These are phyloP conservation scores for Serripes groenlandicus DNA, from an alignment of 2,888 invertebrate species.

Conservation along the genomic window DNA sequence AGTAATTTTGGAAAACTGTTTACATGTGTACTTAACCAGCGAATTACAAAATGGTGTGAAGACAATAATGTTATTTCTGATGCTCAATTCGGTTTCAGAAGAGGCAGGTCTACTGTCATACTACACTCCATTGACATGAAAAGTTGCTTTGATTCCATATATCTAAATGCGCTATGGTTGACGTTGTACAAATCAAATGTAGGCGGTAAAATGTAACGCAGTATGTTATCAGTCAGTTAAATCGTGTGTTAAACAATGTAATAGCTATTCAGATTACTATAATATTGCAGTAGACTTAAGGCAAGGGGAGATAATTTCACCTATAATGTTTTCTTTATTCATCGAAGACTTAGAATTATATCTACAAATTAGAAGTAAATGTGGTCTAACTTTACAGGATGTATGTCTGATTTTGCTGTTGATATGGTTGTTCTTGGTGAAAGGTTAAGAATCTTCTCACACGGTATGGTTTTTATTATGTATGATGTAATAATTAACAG, in stretches of 20 bases:
- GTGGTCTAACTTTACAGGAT: conserved; percentile 15
- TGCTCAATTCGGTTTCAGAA: conserved; percentile 30
- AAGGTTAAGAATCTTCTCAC: background rate
- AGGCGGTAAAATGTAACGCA: conserved; percentile 11
- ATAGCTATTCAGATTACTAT: conserved; percentile 17
- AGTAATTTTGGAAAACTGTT: too few species aligned
- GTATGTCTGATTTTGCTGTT: conserved; percentile 23
- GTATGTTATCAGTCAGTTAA: conserved; percentile 17
- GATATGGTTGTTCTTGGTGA: conserved; percentile 30
- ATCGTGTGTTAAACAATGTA: background rate
- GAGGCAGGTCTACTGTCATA: conserved; percentile 42
- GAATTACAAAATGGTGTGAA: conserved; percentile 25
- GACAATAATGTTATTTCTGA: conserved; percentile 5
- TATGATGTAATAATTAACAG: background rate
- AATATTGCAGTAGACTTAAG: conserved; percentile 5
- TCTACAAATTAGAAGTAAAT: conserved; percentile 1
- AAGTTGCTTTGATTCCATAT: conserved; percentile 17
- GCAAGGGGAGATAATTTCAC: conserved; percentile 24
- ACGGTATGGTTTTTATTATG: background rate
- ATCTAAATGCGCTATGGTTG: conserved; percentile 16
- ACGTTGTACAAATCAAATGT: background rate
- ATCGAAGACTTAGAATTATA: conserved; percentile 28
- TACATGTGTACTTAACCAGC: conserved; percentile 34
- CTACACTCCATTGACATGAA: conserved; percentile 27
- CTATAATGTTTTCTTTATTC: conserved; percentile 27